A percentile compares a stretch with the other conserved stretches of the same genome.
These are phyloP conservation scores for Hirtodrosophila cameraria DNA, from an alignment of 2,888 invertebrate genomes.

Conservation along the genomic window DNA sequence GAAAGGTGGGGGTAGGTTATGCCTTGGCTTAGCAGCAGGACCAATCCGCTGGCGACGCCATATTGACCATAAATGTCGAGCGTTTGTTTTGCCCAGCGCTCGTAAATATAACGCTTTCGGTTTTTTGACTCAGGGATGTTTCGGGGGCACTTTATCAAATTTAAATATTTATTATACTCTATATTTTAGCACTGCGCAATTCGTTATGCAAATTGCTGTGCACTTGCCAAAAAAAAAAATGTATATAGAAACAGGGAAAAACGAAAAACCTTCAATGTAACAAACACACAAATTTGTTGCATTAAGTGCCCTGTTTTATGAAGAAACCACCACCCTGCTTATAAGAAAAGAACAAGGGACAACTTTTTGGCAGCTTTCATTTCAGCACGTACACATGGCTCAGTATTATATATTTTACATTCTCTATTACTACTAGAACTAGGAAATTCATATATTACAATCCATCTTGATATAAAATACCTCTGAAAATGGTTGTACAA, in stretches of 20 bases:
- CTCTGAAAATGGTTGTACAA: no score
- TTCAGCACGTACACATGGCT: no score
- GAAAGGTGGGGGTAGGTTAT: neutral
- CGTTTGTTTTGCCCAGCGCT: constrained; percentile 47
- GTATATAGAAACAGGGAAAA: constrained; percentile 5
- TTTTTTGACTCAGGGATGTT: constrained; percentile 21
- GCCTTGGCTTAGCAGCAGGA: neutral
- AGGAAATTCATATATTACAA: no score
- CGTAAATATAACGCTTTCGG: constrained; percentile 79
- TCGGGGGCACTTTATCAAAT: constrained; percentile 43
- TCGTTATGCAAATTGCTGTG: constrained; percentile 68
- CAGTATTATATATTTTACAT: no score
- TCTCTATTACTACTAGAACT: no score
- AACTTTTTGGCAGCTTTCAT: no score
- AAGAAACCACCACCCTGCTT: no score
- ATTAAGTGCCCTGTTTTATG: no score
- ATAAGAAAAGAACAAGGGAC: no score
- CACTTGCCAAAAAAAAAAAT: constrained; percentile 39
- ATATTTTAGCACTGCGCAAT: constrained; percentile 54
- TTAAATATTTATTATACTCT: constrained; percentile 70
- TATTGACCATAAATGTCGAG: constrained; percentile 64
- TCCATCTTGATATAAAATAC: no score
- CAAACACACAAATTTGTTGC: constrained; percentile 54
- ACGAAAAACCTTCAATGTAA: constrained; percentile 16
- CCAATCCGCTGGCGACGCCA: constrained; percentile 53